Evolutionary conservation across 2,797 vertebrate genomes (phyloP), one percentile per base, ranked within the genome.

Genomic region (Gobionotothen gibberifrons): DNA sequence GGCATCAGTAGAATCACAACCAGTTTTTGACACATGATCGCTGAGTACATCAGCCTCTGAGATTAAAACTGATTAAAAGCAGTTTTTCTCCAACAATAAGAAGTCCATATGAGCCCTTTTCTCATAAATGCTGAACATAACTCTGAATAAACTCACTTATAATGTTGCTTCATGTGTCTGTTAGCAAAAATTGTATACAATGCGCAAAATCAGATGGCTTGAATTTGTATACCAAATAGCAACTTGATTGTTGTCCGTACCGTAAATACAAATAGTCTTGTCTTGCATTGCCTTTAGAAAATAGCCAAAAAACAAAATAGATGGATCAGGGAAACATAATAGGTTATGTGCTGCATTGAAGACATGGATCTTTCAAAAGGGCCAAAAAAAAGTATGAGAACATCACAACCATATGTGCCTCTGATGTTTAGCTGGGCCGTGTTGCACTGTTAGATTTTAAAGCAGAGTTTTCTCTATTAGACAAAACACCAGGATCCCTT

Each of bases 1-100:
- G 76, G 48, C 54, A 60, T 83, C 63, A 58, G 61, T 76, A 21
- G 32, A 76, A 29, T 59, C 47, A 2, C 5, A 49, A 26, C 40
- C 43, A 17, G 8, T 44, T 26, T 26, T 26, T 26, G 4, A 43
- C 52, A 44, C 19, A 4, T 7, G 32, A 40, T 11, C 4, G 8
- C 6, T 57, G 53, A 32, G 21, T 68, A 68, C 16, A 17, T 52
- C 10, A 22, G 14, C 10, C 19, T 26, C 12, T 49, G 13, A 55
- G 16, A 56, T 29, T 5, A 13, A 32, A 21, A 21, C 40, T 22
- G n/a, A 1, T 49, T 26, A 6, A 22, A 40, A 14, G 21, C 36
- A 26, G 29, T 16, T 36, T 19, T 49, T 57, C 11, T 32, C 26
- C 26, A 26, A 26, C 26, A 5, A 26, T 26, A 26, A 26, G 22